phyloP scores from a whole-genome alignment of 2,797 vertebrate genomes.

The Clarias fuscus region DNA sequence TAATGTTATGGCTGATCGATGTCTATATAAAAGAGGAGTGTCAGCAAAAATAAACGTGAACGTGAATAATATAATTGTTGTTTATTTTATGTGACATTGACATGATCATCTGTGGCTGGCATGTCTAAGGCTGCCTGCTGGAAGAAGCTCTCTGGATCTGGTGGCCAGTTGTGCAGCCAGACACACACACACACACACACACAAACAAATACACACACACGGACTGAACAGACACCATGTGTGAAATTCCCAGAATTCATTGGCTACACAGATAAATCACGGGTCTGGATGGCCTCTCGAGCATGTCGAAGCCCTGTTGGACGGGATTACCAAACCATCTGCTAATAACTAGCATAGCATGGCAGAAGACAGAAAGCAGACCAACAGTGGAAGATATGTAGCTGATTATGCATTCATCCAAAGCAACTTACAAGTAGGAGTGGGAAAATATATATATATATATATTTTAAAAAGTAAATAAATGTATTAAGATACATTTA shows the following conservation, averaged over 20 bases:
- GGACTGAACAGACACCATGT: constrained; percentile 20
- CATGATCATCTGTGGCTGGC: constrained; percentile 27
- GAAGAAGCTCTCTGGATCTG: constrained; percentile 14
- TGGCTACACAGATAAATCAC: neutral
- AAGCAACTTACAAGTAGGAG: neutral
- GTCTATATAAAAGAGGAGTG: neutral
- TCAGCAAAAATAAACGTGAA: neutral
- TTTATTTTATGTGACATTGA: constrained; percentile 21
- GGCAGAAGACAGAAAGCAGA: constrained; percentile 1
- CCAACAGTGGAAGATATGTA: no score
- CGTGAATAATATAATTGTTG: neutral
- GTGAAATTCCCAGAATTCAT: constrained; percentile 40
- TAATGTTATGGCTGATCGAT: no score
- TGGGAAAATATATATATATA: neutral
- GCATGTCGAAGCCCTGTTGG: neutral
- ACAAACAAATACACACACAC: constrained; percentile 3
- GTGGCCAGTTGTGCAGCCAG: constrained; percentile 28
- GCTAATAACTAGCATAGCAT: constrained; percentile 8
- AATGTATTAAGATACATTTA: neutral
- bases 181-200: constrained; percentile 7
- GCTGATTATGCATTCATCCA: neutral
- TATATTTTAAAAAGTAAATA: neutral
- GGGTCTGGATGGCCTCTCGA: neutral
- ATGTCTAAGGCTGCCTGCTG: constrained; percentile 25
- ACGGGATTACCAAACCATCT: constrained; percentile 9